Evolutionary conservation across 1,140 invertebrate genomes (phyloP), one percentile per base, ranked within the genome.

Genomic region (Drosophila lacertosa): DNA sequence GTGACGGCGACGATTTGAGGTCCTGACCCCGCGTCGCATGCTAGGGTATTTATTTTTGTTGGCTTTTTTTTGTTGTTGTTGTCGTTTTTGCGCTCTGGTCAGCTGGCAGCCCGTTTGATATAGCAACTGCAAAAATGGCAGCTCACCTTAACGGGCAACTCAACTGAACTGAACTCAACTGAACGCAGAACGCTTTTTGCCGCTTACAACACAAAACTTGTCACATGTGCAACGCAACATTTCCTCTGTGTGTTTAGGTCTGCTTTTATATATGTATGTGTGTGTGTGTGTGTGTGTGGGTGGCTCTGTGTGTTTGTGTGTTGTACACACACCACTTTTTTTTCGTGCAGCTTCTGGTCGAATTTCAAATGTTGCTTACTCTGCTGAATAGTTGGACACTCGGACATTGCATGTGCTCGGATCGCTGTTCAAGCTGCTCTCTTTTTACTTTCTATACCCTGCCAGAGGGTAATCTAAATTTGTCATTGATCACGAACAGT

Each of bases 301-400:
- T 24, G 37, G 48, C 33, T 35, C 4, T 18, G 39, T 58, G 33
- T 37, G 7, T 45, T 13, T 15, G 45, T 42, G 24, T 22, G 11
- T 15, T 15, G 6, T 37, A 18, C 13, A 24, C 26, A 29, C 39
- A 22, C 45, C 42, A 42, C 32, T 47, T 80, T 78, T 74, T 80
- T 63, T 86, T n/a, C n/a, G 69, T 68, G 18, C 16, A 69, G 73
- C 64, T 81, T 71, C 77, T 74, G 76, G 81, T 88, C 81, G 81
- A 84, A 81, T 84, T 86, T 86, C 81, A 86, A 86, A 86, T 88
- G 81, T 80, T 81, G 82, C 81, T 84, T 86, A 84, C 81, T 69
- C 65, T 81, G 81, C 81, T 68, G 76, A 82, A 83, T 74, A 72
- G 70, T 74, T 67, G 65, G 71, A 64, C 60, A 68, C 37, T 74